Conservation (phyloP, 2,888 invertebrate species). For the Megastigmus dorsalis region DNA sequence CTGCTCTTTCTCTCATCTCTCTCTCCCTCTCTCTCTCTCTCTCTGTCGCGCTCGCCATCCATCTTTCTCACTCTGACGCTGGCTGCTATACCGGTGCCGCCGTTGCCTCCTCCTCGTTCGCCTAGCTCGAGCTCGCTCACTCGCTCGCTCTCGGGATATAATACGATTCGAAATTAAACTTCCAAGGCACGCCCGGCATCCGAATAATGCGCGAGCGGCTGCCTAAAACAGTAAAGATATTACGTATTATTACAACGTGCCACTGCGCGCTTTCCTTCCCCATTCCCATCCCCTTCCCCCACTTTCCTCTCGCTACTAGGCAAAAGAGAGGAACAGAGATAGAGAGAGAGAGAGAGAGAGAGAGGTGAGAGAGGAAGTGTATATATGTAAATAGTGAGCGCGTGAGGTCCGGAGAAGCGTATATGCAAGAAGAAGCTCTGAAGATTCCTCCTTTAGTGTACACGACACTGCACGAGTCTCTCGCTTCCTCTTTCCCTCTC, state of each 20-base stretch:
- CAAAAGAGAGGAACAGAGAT: background rate
- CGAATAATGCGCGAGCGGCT: conserved; percentile 69
- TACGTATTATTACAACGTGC: conserved; percentile 71
- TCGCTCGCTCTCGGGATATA: conserved; percentile 62
- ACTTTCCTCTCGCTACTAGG: background rate
- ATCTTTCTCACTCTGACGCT: conserved; percentile 47
- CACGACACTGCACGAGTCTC: conserved; percentile 15
- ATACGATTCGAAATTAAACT: conserved; percentile 72
- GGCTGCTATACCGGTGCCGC: too few relatives aligned
- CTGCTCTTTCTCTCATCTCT: conserved; percentile 26
- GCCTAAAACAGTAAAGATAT: conserved; percentile 72
- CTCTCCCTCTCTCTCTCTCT: conserved; percentile 38
- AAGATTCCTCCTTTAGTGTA: conserved; percentile 33
- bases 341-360: background rate
- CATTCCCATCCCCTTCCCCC: too few relatives aligned
- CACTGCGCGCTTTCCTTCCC: conserved; percentile 59
- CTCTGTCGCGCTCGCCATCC: conserved; percentile 31
- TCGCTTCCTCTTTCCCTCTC: conserved; percentile 7
- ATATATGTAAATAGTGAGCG: background rate
- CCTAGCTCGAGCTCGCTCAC: conserved; percentile 40
- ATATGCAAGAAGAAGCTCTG: conserved; percentile 41
- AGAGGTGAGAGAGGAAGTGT: background rate
- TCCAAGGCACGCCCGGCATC: conserved; percentile 70
- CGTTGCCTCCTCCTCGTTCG: too few relatives aligned
- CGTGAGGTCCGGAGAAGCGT: too few relatives aligned